Percentiles rank a stretch among this genome's conserved stretches.
phyloP scores from a whole-genome alignment of 2,113 vertebrate species.

The Sorex araneus region DNA sequence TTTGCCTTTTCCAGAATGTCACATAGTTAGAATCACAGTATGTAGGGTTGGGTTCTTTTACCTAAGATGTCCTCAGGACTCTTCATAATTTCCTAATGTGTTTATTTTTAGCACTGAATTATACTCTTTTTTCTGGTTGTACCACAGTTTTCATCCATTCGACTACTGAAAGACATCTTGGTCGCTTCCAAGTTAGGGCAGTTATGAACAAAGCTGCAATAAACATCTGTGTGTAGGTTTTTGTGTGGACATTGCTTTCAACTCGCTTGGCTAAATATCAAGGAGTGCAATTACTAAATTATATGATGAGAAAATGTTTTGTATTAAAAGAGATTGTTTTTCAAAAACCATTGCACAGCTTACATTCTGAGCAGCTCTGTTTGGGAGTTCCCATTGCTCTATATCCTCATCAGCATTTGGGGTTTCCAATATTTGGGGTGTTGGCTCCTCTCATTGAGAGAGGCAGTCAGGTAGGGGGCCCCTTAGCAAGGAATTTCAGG shows the following conservation, averaged over 20 bases:
- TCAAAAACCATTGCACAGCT: not conserved
- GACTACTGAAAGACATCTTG: not conserved
- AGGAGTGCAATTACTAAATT: not conserved
- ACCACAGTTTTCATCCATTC: not conserved
- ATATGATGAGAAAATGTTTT: not conserved
- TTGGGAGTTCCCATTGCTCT: not conserved
- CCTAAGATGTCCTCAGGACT: not conserved
- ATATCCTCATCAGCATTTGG: not conserved
- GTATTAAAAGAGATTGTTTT: not conserved
- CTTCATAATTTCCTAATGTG: not conserved
- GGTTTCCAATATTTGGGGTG: not conserved
- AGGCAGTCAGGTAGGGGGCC: too few relatives aligned
- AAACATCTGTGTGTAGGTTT: not conserved
- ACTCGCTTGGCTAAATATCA: not conserved
- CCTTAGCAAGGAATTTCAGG: too few relatives aligned
- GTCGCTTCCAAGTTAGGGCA: not conserved
- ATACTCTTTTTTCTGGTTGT: constrained; percentile 1
- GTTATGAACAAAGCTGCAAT: not conserved
- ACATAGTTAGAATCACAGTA: not conserved
- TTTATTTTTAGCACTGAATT: not conserved
- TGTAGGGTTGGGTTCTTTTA: not conserved
- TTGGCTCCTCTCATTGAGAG: too few relatives aligned
- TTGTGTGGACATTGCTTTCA: constrained; percentile 25
- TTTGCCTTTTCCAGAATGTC: constrained; percentile 35
- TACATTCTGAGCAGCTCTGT: not conserved